These are phyloP conservation scores for Ceratina australensis DNA, from an alignment of 1,140 invertebrate genomes.

Conservation along the genomic window DNA sequence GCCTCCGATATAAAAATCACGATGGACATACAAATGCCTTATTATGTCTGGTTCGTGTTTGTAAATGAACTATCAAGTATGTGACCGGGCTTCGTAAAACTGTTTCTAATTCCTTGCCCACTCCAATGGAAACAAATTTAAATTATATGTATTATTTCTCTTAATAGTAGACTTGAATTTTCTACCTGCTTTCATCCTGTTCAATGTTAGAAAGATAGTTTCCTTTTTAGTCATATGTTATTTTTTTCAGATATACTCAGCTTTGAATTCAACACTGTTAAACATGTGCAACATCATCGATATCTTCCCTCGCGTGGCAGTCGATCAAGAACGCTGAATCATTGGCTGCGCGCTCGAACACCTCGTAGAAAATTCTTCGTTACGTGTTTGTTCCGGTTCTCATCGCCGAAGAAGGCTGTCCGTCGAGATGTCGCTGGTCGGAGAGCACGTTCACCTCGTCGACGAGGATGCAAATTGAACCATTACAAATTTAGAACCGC, in stretches of 20 bases:
- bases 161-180: too few relatives aligned
- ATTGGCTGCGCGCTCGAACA: constrained; percentile 41
- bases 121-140: too few relatives aligned
- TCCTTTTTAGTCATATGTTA: too few relatives aligned
- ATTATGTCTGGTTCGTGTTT: constrained; percentile 12
- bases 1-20: constrained; percentile 17
- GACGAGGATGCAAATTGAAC: constrained; percentile 30
- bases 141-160: too few relatives aligned
- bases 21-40: constrained; percentile 36
- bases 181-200: not conserved
- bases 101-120: not conserved
- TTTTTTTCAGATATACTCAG: not conserved
- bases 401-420: constrained; percentile 19
- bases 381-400: constrained; percentile 40
- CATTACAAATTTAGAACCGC: constrained; percentile 44
- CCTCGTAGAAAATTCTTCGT: constrained; percentile 43
- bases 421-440: constrained; percentile 2
- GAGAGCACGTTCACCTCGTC: constrained; percentile 35
- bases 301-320: constrained; percentile 21
- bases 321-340: constrained; percentile 54
- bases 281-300: not conserved
- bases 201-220: too few relatives aligned
- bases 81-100: not conserved
- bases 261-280: not conserved
- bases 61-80: not conserved